Percentiles rank a stretch among this genome's conserved stretches.
phyloP scores from a whole-genome alignment of 2,888 invertebrate species.

The Abrostola triplasia region DNA sequence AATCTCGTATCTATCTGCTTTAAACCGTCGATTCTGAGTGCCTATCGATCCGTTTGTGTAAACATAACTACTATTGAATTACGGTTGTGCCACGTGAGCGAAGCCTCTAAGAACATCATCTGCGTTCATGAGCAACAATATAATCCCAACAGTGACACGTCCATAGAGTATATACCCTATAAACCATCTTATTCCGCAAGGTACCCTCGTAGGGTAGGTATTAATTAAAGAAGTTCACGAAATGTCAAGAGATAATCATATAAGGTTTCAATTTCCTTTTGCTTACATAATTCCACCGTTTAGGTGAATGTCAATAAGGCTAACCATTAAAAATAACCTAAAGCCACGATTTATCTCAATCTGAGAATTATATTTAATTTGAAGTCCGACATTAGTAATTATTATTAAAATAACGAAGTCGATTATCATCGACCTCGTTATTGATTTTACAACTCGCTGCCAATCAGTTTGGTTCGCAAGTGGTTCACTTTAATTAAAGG shows the following conservation, averaged over 20 bases:
- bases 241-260: constrained; percentile 43
- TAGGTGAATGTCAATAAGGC: constrained; percentile 20
- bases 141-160: constrained; percentile 18
- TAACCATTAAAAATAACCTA: constrained; percentile 41
- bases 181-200: constrained; percentile 21
- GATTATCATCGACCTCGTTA: constrained; percentile 43
- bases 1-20: constrained; percentile 28
- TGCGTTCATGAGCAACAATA: constrained; percentile 33
- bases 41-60: constrained; percentile 37
- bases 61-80: constrained; percentile 42
- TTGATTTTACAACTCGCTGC: constrained; percentile 53
- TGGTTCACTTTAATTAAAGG: constrained; percentile 67
- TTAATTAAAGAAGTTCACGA: constrained; percentile 23
- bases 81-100: constrained; percentile 47
- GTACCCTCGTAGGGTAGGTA: constrained; percentile 9
- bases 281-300: constrained; percentile 34
- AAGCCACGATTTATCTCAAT: constrained; percentile 31
- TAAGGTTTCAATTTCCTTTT: constrained; percentile 34
- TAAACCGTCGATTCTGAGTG: constrained; percentile 25
- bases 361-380: constrained; percentile 47
- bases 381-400: constrained; percentile 28
- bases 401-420: no score
- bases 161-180: constrained; percentile 13
- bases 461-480: constrained; percentile 51
- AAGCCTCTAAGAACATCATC: constrained; percentile 51